A percentile compares a stretch with the other conserved stretches of the same genome.
Conservation (phyloP, 1,140 invertebrate genomes). For the Cylas formicarius region DNA sequence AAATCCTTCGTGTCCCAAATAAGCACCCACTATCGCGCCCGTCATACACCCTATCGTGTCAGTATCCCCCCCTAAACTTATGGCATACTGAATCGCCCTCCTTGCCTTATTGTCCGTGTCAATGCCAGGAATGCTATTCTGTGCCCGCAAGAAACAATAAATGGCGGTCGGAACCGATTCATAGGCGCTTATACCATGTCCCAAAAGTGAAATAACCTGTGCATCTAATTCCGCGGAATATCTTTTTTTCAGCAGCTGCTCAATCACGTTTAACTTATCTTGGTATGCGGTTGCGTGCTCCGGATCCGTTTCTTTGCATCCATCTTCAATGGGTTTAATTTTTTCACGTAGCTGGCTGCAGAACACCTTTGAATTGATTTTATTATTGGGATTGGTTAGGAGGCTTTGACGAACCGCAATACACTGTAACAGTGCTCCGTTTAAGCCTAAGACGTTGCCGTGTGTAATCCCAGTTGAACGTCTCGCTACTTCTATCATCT, state of each 20-base stretch:
- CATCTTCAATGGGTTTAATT: slow-evolving; percentile 48
- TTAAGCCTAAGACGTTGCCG: slow-evolving; percentile 54
- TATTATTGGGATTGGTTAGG: slow-evolving; percentile 40
- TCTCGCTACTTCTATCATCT: slow-evolving; percentile 47
- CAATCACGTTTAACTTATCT: slow-evolving; percentile 45
- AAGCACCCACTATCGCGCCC: slow-evolving; percentile 67
- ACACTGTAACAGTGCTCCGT: slow-evolving; percentile 60
- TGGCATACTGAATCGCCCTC: slow-evolving; percentile 59
- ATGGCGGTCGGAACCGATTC: slow-evolving; percentile 71
- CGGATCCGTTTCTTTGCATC: slow-evolving; percentile 23
- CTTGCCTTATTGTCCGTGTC: slow-evolving; percentile 45
- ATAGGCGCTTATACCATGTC: slow-evolving; percentile 57
- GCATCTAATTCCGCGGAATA: slow-evolving; percentile 38
- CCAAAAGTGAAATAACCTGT: slow-evolving; percentile 52
- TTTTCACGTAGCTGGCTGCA: slow-evolving; percentile 51
- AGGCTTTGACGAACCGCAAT: slow-evolving; percentile 53
- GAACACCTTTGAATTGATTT: slow-evolving; percentile 48
- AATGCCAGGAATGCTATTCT: slow-evolving; percentile 50
- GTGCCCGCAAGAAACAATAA: slow-evolving; percentile 61
- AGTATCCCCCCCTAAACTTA: slow-evolving; percentile 70
- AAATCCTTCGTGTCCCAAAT: slow-evolving; percentile 58
- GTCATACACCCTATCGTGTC: slow-evolving; percentile 77
- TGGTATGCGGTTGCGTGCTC: slow-evolving; percentile 42
- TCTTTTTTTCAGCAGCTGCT: slow-evolving; percentile 43
- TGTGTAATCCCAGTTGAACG: slow-evolving; percentile 60